Percentiles rank a stretch among this genome's conserved stretches.
Conservation (phyloP, 2,888 invertebrate genomes). For the Antheraea yamamai region DNA sequence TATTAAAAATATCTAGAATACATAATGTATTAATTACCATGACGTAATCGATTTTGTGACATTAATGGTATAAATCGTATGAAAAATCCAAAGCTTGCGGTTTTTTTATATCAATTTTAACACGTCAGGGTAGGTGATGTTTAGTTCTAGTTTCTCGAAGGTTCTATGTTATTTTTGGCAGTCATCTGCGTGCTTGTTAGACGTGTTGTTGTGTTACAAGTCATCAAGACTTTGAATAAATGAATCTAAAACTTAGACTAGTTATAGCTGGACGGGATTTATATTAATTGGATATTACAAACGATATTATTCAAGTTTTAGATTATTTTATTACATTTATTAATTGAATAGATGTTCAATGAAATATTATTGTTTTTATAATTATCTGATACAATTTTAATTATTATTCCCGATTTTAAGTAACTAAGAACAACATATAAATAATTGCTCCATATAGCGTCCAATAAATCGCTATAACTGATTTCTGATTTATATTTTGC, state of each 20-base stretch:
- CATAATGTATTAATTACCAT: not conserved
- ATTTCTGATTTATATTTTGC: constrained; percentile 55
- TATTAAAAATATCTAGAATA: not conserved
- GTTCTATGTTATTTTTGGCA: constrained; percentile 65
- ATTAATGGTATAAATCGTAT: not conserved
- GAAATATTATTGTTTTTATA: not conserved
- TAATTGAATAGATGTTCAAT: constrained; percentile 12
- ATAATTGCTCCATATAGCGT: constrained; percentile 50
- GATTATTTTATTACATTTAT: constrained; percentile 26
- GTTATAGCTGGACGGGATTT: constrained; percentile 51
- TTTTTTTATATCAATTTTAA: constrained; percentile 8
- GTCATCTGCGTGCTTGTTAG: constrained; percentile 49
- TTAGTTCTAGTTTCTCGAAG: constrained; percentile 51
- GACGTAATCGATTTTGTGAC: not conserved
- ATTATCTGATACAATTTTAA: not conserved
- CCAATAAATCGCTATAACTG: constrained; percentile 53
- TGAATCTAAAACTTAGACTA: constrained; percentile 60
- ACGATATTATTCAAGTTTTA: constrained; percentile 27
- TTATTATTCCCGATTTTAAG: constrained; percentile 22
- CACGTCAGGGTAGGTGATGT: constrained; percentile 26
- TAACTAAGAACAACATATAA: constrained; percentile 34
- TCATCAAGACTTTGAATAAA: constrained; percentile 69
- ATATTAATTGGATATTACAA: constrained; percentile 49
- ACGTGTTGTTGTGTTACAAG: constrained; percentile 47
- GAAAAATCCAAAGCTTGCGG: not conserved